A percentile compares a stretch with the other conserved stretches of the same genome.
Conservation (phyloP, 1,140 invertebrate genomes). For the Macrocentrus cingulum region DNA sequence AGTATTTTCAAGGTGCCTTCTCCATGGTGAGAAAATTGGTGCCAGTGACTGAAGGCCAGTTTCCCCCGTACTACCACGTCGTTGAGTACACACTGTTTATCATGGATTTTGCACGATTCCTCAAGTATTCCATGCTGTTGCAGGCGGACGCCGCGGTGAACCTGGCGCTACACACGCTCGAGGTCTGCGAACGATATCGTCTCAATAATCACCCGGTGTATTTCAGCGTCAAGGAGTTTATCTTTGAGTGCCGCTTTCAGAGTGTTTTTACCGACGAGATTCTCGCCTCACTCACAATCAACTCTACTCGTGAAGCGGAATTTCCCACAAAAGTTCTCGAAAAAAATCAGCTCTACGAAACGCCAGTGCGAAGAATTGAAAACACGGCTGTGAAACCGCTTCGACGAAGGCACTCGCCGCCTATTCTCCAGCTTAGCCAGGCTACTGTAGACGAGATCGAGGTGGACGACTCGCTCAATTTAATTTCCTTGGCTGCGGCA, state of each 20-base stretch:
- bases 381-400: background rate
- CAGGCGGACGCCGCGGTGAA: constrained; percentile 19
- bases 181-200: constrained; percentile 35
- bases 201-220: constrained; percentile 41
- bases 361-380: background rate
- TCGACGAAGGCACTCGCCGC: background rate
- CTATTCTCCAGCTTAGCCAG: background rate
- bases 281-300: too few relatives aligned
- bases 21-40: constrained; percentile 35
- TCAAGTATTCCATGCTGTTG: constrained; percentile 21
- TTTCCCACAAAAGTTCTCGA: too few relatives aligned
- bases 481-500: background rate
- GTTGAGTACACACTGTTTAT: constrained; percentile 39
- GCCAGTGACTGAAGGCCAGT: constrained; percentile 21
- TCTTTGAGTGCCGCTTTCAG: constrained; percentile 22
- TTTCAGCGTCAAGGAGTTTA: constrained; percentile 24
- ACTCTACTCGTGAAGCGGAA: too few relatives aligned
- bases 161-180: constrained; percentile 28
- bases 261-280: background rate
- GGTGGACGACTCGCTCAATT: background rate
- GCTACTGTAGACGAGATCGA: background rate
- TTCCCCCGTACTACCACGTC: constrained; percentile 31
- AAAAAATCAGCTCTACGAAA: too few relatives aligned
- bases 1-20: constrained; percentile 47
- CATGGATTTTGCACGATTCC: constrained; percentile 39